Percentiles rank a stretch among this genome's conserved stretches.
These are phyloP conservation scores for Drosophila formosana DNA, from an alignment of 2,888 invertebrate genomes.

Conservation along the genomic window DNA sequence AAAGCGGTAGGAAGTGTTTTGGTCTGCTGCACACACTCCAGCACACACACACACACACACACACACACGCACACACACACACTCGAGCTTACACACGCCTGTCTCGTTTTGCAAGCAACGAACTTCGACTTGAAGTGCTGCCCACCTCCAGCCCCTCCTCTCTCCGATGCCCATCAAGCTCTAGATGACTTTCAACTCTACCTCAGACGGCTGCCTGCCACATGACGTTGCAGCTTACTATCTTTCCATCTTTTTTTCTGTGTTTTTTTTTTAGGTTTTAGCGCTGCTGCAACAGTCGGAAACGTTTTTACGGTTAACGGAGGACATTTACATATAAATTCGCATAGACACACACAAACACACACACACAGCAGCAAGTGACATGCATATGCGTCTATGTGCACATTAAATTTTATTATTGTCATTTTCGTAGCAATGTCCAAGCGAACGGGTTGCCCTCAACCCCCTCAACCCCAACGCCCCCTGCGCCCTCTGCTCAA, in stretches of 20 bases:
- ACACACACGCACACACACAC: conserved; percentile 38
- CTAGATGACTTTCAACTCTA: conserved; percentile 76
- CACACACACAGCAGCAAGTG: conserved; percentile 23
- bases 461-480: conserved; percentile 19
- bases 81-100: conserved; percentile 17
- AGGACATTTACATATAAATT: conserved; percentile 70
- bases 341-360: conserved; percentile 15
- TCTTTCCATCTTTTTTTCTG: conserved; percentile 18
- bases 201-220: conserved; percentile 28
- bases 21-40: conserved; percentile 75
- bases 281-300: conserved; percentile 64
- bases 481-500: background rate
- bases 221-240: conserved; percentile 61
- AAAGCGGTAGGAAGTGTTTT: conserved; percentile 80
- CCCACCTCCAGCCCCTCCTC: background rate
- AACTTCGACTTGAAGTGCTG: conserved; percentile 56
- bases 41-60: conserved; percentile 45
- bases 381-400: conserved; percentile 69
- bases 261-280: conserved; percentile 24
- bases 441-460: conserved; percentile 22
- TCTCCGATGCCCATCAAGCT: conserved; percentile 2
- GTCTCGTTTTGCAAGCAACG: conserved; percentile 67
- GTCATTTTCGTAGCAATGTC: conserved; percentile 72
- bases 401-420: conserved; percentile 81
- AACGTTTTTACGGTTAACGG: conserved; percentile 76